Evolutionary conservation across 2,113 vertebrate species (phyloP), one percentile per base, ranked within the genome.

Genomic region (Galemys pyrenaicus): DNA sequence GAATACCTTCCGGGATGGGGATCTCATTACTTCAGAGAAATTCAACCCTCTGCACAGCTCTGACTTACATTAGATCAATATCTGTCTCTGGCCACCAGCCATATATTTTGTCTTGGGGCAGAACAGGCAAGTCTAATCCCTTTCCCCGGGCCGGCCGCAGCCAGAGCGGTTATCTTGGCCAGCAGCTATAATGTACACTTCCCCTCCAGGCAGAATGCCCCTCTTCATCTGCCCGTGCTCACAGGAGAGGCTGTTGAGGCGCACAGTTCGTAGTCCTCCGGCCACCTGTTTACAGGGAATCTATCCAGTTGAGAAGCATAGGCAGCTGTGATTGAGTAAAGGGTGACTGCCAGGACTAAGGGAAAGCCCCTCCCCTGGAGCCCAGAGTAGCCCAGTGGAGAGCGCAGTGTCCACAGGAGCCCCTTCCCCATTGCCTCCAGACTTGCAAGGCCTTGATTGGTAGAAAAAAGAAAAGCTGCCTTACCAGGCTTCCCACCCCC

Each of bases 21-120:
- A 89, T 92, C 86, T 95, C 89, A 60, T 96, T 88, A 75, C 78
- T 64, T 85, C 37, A 28, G 56, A 90, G 94, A 95, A 86, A 80
- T 60, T 77, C 60, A 87, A 44, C n/a, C 20, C 73, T 71, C 67
- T 10, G 77, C 73, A 22, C 24, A 16, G 30, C 49, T 70, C 46
- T 51, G 62, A 73, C 67, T 94, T 92, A 16, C 30, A 24, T 3
- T 71, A 10, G 39, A 84, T 96, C 86, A 28, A 44, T 95, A 91
- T 10, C 73, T 6, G 6, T 49, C 82, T 85, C 86, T 30, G n/a
- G 44, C 82, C 0, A 1, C 49, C 65, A 70, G 73, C 56, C 77
- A 77, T 58, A 30, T 64, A 28, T 60, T 65, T 92, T 0, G 1
- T 44, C 78, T 56, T 54, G 39, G 85, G 41, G 46, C 49, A 41